Base-by-base conservation (phyloP, 2,888 invertebrate species). In the Dysmachus trigonus region DNA sequence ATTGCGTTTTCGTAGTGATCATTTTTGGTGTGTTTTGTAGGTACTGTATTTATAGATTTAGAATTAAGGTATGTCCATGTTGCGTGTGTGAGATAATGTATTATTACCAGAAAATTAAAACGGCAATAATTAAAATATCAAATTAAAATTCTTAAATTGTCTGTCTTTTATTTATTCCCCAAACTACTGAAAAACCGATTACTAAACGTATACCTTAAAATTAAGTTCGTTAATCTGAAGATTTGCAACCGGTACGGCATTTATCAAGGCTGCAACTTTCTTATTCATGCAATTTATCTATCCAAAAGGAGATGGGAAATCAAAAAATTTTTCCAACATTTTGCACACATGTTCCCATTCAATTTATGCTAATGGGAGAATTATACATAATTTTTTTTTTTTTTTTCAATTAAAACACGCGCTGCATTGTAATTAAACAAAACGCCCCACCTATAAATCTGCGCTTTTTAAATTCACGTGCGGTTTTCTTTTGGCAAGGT, bases 11-110 rank as follows among this genome's bases (percentile, higher is more conserved):
- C 27, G 73, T 73, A 31, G 77, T 47, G 22, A 47, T 77, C 77
- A 77, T 77, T 10, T n/a, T 77, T 81, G 53, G 81, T 47, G 81
- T 81, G 79, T 81, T 81, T 53, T 81, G 33, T 53, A 62, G 35
- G 47, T 33, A 62, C 10, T 62, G 18, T 62, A 81, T 81, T 81
- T 81, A 81, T 81, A 81, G 81, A 2, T 27, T 22, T 79, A 81
- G 53, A 53, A 31, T 47, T 81, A 81, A 81, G 53, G 47, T 22
- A 53, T 79, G 79, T 51, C 7, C 51, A 10, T 79, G 77, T 27
- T 79, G 79, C 5, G 31, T 79, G 79, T 27, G 22, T 79, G 79
- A 79, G 62, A 76, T 33, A 18, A 35, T 35, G n/a, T 18, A 27
- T 76, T 74, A 18, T 31, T 76, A 76, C 76, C 35, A 5, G 31